Percentiles rank a stretch among this genome's conserved stretches.
Conservation (phyloP, 2,888 invertebrate genomes). For the Ischnura elegans region DNA sequence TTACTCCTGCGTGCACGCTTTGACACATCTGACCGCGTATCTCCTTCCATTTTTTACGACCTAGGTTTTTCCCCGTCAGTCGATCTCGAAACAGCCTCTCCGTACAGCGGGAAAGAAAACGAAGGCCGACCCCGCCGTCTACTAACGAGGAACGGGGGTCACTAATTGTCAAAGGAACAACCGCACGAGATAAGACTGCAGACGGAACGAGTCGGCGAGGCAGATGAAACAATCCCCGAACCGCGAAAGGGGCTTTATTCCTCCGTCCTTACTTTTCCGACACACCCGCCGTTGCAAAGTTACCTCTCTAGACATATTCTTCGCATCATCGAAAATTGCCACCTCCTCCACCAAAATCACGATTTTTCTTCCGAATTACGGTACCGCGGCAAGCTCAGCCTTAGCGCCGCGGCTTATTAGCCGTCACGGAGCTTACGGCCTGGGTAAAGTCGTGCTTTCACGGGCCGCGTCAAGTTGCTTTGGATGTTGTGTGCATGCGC, state of each 20-base stretch:
- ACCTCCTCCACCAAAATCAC: neutral
- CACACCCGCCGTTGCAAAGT: too few species aligned
- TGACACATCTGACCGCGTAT: neutral
- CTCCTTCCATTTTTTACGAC: neutral
- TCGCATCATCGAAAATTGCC: too few species aligned
- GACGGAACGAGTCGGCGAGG: neutral
- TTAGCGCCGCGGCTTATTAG: neutral
- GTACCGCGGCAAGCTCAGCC: neutral
- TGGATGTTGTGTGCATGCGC: too few species aligned
- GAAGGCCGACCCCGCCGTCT: neutral
- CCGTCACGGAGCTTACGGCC: neutral
- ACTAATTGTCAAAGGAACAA: constrained; percentile 5
- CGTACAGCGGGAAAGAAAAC: neutral
- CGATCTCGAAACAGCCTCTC: neutral
- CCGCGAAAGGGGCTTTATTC: neutral
- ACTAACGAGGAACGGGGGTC: neutral
- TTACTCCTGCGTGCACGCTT: neutral
- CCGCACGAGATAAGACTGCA: neutral
- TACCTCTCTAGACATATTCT: neutral
- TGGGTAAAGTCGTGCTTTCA: neutral
- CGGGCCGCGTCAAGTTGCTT: neutral
- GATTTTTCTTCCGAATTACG: neutral
- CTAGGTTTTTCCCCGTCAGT: neutral
- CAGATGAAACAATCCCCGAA: neutral
- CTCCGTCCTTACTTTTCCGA: neutral